These are phyloP conservation scores for Tipula confusa DNA, from an alignment of 2,888 invertebrate species.

Conservation along the genomic window DNA sequence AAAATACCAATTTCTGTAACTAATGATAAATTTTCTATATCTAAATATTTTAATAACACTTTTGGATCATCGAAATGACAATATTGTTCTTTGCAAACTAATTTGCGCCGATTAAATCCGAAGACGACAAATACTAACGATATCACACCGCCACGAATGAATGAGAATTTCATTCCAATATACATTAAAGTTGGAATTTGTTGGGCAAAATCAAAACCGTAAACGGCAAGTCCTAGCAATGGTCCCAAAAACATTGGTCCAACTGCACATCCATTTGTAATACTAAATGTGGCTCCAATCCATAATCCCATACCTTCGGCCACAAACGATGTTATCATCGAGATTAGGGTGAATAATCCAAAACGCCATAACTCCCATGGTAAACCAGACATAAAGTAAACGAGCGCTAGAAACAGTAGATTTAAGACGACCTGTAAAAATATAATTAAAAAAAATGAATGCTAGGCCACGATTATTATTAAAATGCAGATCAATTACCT, in stretches of 20 bases:
- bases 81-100: constrained; percentile 59
- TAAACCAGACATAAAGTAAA: constrained; percentile 64
- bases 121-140: constrained; percentile 60
- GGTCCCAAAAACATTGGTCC: constrained; percentile 63
- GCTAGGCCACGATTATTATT: neutral
- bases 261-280: constrained; percentile 63
- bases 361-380: constrained; percentile 64
- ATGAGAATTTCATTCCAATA: constrained; percentile 61
- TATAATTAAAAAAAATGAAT: constrained; percentile 29
- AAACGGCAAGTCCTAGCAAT: constrained; percentile 62
- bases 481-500: constrained; percentile 42
- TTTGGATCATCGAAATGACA: constrained; percentile 64
- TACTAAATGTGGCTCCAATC: constrained; percentile 66
- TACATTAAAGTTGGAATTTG: constrained; percentile 59
- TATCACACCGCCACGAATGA: constrained; percentile 62
- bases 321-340: constrained; percentile 65
- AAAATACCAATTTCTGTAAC: constrained; percentile 56
- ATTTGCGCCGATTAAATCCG: constrained; percentile 56
- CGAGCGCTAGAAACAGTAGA: constrained; percentile 56
- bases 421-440: constrained; percentile 59
- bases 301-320: constrained; percentile 75
- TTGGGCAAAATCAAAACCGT: constrained; percentile 66
- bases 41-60: constrained; percentile 57
- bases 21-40: constrained; percentile 56
- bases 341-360: constrained; percentile 61